Evolutionary conservation across 2,888 invertebrate genomes (phyloP), one percentile per base, ranked within the genome.

Genomic region (Apodemia duryi): DNA sequence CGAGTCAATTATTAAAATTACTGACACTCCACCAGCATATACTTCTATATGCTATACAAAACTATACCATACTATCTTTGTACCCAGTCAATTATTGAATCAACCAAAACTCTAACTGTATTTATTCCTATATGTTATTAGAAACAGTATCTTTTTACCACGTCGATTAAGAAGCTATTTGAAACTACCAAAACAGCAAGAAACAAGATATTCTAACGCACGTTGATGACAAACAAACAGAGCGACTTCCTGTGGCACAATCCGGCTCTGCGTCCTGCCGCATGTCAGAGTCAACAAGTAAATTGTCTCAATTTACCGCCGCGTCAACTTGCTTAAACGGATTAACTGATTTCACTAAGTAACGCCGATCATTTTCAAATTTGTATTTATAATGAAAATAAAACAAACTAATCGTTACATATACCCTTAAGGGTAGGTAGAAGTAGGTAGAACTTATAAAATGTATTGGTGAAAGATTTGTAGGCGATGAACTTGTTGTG

Each of bases 241-340:
- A 75, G 72, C 71, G 72, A 75, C 80, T 80, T 83, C 83, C 83
- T 81, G 77, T 75, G 68, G 11, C 46, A 46, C 46, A 46, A 46
- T 67, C 70, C 74, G 75, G 75, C 73, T 67, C 77, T 78, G 76
- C 75, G 79, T 80, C 85, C 82, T 80, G 78, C 74, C 81, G 80
- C 79, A 46, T 11, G 46, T 46, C 43, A 43, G 43, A 83, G 79
- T 82, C 82, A 86, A 88, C 83, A 80, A 81, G 86, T 75, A 85
- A 89, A 88, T 88, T 89, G 86, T 78, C 84, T 85, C 78, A 82
- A 87, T 85, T 81, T 81, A 81, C 82, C 77, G 78, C 79, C 76
- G 80, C 85, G 81, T 79, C 83, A 82, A 84, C 80, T 79, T 82
- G 82, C 79, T 83, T 83, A 84, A 86, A 77, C 77, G 77, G 77